A percentile compares a stretch with the other conserved stretches of the same genome.
Conservation (phyloP, 2,888 invertebrate genomes). For the Odiellus spinosus region DNA sequence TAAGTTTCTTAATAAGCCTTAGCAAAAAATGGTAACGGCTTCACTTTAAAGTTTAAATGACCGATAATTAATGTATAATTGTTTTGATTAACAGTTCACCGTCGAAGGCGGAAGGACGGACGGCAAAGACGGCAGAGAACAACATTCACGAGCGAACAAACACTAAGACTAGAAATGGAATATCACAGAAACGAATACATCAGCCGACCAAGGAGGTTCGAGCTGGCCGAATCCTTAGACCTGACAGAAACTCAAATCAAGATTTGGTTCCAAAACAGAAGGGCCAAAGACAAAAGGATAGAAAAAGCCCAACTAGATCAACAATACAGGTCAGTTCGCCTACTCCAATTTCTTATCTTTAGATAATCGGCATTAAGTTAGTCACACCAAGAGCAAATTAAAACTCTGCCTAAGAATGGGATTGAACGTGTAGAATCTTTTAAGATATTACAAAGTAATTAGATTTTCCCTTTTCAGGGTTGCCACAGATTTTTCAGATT, state of each 20-base stretch:
- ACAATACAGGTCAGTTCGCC: conserved; percentile 57
- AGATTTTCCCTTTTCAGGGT: too few relatives aligned
- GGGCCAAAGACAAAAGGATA: conserved; percentile 89
- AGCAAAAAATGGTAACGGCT: too few relatives aligned
- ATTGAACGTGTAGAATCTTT: too few relatives aligned
- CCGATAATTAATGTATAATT: too few relatives aligned
- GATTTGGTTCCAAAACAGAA: conserved; percentile 85
- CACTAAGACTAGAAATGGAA: conserved; percentile 71
- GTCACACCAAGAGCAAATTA: too few relatives aligned
- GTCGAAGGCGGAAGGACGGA: conserved; percentile 16
- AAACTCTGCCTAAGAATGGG: too few relatives aligned
- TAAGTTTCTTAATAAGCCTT: too few relatives aligned
- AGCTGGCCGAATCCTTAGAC: conserved; percentile 50
- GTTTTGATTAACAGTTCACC: conserved; percentile 8
- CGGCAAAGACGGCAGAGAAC: conserved; percentile 61
- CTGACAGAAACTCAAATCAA: conserved; percentile 67
- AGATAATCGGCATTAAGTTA: too few relatives aligned
- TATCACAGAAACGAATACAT: conserved; percentile 86
- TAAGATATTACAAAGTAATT: too few relatives aligned
- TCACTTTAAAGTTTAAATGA: too few relatives aligned
- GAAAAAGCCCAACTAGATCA: conserved; percentile 91
- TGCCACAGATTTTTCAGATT: too few relatives aligned
- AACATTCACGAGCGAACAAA: conserved; percentile 87
- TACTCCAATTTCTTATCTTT: neutral
- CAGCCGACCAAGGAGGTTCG: conserved; percentile 63